Percentiles rank a stretch among this genome's conserved stretches.
Conservation (phyloP, 1,140 invertebrate species). For the Sweltsa coloradensis region DNA sequence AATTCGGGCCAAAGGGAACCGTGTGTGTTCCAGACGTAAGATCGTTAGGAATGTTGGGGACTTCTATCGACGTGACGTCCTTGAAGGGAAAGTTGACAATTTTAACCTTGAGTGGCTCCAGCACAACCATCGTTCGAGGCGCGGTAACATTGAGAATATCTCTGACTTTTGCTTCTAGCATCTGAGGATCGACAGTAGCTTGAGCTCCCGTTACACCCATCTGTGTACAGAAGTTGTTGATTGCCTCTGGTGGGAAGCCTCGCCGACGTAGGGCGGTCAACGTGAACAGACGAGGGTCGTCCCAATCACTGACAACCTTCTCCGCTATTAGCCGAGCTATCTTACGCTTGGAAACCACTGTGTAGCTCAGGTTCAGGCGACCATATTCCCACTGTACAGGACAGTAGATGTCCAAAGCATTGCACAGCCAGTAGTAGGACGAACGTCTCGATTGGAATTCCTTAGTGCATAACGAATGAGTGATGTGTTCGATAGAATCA, state of each 20-base stretch:
- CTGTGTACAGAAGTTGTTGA: conserved; percentile 91
- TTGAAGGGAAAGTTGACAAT: conserved; percentile 66
- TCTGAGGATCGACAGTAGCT: conserved; percentile 79
- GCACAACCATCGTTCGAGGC: conserved; percentile 80
- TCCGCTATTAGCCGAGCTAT: conserved; percentile 88
- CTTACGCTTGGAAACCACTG: conserved; percentile 96
- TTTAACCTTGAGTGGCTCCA: conserved; percentile 85
- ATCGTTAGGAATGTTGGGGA: conserved; percentile 87
- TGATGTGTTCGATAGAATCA: conserved; percentile 97
- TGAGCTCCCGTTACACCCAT: conserved; percentile 93
- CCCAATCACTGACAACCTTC: conserved; percentile 90
- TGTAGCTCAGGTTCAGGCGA: conserved; percentile 90
- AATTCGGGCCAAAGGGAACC: conserved; percentile 56
- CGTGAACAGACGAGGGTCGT: conserved; percentile 94
- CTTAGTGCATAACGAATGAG: conserved; percentile 97
- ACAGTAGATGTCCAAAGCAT: conserved; percentile 91
- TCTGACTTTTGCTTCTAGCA: conserved; percentile 82
- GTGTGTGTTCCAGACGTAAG: conserved; percentile 58
- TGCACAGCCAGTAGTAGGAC: conserved; percentile 99
- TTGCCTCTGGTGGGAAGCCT: conserved; percentile 87
- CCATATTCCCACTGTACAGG: conserved; percentile 99
- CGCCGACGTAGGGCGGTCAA: conserved; percentile 82
- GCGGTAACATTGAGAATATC: conserved; percentile 87
- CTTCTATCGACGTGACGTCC: conserved; percentile 41
- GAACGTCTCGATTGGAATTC: conserved; percentile 90